Evolutionary conservation across 2,113 vertebrate genomes (phyloP), one percentile per base, ranked within the genome.

Genomic region (Gnathonemus longibarbis): DNA sequence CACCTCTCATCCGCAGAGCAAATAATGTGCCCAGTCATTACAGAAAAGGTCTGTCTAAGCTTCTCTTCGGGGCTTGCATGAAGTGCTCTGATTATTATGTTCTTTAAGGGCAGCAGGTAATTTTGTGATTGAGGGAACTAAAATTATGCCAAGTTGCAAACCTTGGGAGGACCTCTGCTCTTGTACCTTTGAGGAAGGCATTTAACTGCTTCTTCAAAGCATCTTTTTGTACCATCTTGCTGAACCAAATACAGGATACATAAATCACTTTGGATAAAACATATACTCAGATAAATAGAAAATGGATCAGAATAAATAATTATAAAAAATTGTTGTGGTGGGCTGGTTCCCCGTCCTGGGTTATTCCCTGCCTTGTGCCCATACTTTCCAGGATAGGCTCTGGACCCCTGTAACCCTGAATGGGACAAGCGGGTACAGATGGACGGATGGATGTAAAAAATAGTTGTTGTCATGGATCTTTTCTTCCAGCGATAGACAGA

Each of bases 1-100:
- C 91, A 94, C 94, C 95, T 95, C 94, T 91, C 91, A 52, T 2
- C 89, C 31, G 86, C 62, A 93, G 66, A 93, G 93, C 93, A 83
- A 91, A 92, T 90, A 90, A 90, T 66, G 89, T 90, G 89, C 91
- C 24, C 2, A 17, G 48, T 87, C 17, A 48, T 24, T 53, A 53
- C 27, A 27, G 24, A 39, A 87, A 87, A 87, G 2, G n/a, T 52
- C 11, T 56, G 85, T 24, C 84, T 87, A 50, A 87, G 49, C 10
- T 31, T 0, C 48, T 52, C 49, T 87, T 31, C 7, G 3, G 42
- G 83, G 24, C 27, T 31, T 70, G 62, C 62, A 13, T 84, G 19
- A 84, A 80, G 35, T 84, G 13, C 9, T 31, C 50, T 62, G 21
- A 35, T 46, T 11, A 66, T 48, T 39, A 83, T 62, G 42, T 83